A percentile compares a stretch with the other conserved stretches of the same genome.
Conservation (phyloP, 35 echinoderm and acorn worm genomes). For the Ophioderma brevispina region DNA sequence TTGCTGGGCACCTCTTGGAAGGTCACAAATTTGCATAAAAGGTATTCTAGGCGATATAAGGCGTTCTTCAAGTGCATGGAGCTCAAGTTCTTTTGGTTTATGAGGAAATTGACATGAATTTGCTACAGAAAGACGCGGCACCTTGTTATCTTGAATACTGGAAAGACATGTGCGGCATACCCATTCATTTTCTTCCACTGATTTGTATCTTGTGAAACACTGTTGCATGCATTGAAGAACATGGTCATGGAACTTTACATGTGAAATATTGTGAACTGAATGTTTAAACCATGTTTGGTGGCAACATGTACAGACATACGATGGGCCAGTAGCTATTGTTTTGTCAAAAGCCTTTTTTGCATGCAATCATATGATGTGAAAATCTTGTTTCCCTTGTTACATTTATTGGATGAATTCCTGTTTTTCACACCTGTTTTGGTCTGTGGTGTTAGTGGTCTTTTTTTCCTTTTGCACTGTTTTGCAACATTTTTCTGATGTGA, state of each 20-base stretch:
- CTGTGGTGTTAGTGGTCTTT: neutral
- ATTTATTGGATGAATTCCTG: neutral
- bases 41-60: neutral
- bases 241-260: neutral
- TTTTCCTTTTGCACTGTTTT: no score
- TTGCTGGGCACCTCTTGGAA: neutral
- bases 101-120: neutral
- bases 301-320: constrained; percentile 14
- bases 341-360: constrained; percentile 1
- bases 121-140: neutral
- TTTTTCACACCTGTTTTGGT: neutral
- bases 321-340: neutral
- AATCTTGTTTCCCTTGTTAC: neutral
- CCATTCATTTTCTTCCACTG: neutral
- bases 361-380: neutral
- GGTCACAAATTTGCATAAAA: neutral
- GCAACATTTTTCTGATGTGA: no score
- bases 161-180: neutral
- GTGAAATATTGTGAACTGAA: neutral
- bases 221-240: neutral
- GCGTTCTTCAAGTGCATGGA: neutral
- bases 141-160: neutral
- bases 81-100: neutral
- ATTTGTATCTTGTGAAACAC: neutral
- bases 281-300: constrained; percentile 32